phyloP scores from a whole-genome alignment of 2,113 vertebrate genomes.

The Raja brachyura region DNA sequence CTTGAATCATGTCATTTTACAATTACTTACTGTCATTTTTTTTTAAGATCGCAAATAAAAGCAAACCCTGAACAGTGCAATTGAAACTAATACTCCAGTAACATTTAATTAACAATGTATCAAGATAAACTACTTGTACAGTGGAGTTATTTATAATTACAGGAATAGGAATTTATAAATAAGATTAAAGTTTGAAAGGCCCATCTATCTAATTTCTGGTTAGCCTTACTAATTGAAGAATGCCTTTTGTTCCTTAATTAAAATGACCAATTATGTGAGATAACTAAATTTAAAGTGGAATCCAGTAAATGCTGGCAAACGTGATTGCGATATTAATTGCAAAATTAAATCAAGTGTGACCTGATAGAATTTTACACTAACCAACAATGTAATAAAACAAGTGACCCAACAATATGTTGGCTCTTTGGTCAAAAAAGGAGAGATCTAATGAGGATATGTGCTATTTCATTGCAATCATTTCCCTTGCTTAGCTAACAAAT shows the following conservation, averaged over 20 bases:
- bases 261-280: conserved; percentile 27
- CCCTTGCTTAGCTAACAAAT: neutral
- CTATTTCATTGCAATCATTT: conserved; percentile 3
- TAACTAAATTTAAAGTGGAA: conserved; percentile 34
- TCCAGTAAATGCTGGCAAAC: neutral
- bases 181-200: conserved; percentile 22
- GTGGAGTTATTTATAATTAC: neutral
- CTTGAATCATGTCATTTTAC: neutral
- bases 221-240: conserved; percentile 4
- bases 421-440: neutral
- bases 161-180: conserved; percentile 26
- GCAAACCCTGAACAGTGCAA: neutral
- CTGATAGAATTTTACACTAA: neutral
- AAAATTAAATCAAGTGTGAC: conserved; percentile 36
- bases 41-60: neutral
- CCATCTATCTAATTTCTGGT: neutral
- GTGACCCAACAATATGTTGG: neutral
- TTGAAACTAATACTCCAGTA: neutral
- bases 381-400: neutral
- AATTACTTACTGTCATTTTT: neutral
- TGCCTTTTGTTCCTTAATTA: conserved; percentile 29
- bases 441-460: neutral
- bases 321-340: conserved; percentile 9
- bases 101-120: neutral
- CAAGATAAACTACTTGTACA: neutral